Base-by-base conservation (phyloP, 2,113 vertebrate genomes). In the Megaleporinus macrocephalus region DNA sequence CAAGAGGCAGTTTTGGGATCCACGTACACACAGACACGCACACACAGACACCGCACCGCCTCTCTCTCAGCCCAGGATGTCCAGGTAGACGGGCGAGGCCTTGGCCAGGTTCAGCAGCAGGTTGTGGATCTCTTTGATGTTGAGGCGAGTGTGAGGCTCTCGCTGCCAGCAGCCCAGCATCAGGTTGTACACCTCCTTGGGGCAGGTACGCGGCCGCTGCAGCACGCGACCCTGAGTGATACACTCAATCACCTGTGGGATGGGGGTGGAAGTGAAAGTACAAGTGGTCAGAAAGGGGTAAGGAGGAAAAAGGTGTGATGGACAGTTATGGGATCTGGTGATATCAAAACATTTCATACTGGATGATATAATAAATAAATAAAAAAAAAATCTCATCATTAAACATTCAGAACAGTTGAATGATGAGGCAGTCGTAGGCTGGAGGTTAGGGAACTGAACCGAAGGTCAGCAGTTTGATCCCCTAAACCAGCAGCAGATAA, bases 111-210 rank as follows among this genome's bases (percentile, higher is more conserved):
- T 98, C 90, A 97, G 97, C 78, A 99, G 98, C 80, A 98, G 96
- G 47, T 90, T 92, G 88, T 99, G 95, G 91, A 99, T 99, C 92
- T 98, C 96, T 90, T 97, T 99, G 90, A 99, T 99, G 94, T 96
- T 98, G 87, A 98, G 97, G 92, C 98, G 96, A 95, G 98, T 97
- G 88, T 99, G 97, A 5, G 98, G 98, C 88, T 99, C 98, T 62
- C 98, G 90, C 87, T 98, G 98, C 98, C 98, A 99, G 92, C 98
- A 99, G 78, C 98, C 98, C 91, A 99, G 92, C 98, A 99, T 99
- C 91, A 99, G 94, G 89, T 99, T 97, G 2, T 99, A 99, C n/a
- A 99, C 96, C 91, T 99, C 97, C 89, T 99, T 98, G 33, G 95
- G 97, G 91, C 98, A 99, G 0, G 96, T 98, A 86, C 98, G 95